Base-by-base conservation (phyloP, 2,113 vertebrate species). In the Pavo muticus region DNA sequence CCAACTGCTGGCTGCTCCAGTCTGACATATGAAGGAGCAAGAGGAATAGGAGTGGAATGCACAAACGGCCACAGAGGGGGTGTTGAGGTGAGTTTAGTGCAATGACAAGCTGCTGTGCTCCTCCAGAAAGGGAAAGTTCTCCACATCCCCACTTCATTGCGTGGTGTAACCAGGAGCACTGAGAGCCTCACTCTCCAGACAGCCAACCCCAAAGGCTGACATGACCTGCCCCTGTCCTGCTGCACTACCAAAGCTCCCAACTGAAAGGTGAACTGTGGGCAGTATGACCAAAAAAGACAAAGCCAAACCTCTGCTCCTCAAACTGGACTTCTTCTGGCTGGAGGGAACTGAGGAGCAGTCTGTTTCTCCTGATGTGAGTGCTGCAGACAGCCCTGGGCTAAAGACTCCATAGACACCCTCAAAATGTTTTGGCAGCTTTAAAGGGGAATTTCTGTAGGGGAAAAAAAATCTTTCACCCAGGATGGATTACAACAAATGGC, bases 31-130 rank as follows among this genome's bases (percentile, higher is more conserved):
- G 68, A 78, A 63, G 74, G 61, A 72, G 47, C 8, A 71, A 71
- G 20, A 64, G 61, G 47, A 87, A 44, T 4, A 2, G 39, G 60
- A 82, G 37, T 19, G n/a, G 48, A 72, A 27, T 0, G 0, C 6
- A 2, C 0, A 1, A 32, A 25, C 12, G 44, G 32, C 57, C 48
- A 15, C 0, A 0, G n/a, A 42, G 57, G 11, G 61, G 17, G 7
- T 1, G 27, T 0, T 77, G 70, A 63, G 35, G 25, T 27, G 35
- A 63, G 14, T 14, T 25, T 15, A 25, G 23, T 32, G 64, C 7
- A 19, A 45, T 8, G 29, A 32, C 6, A 29, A 81, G 60, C 8
- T 72, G 59, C 59, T 72, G 29, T 9, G 44, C 44, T 15, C 56
- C 52, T 63, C 16, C 5, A 21, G 6, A 32, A 39, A 64, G 15